phyloP scores from a whole-genome alignment of 2,113 vertebrate species.

The Myotis yumanensis region DNA sequence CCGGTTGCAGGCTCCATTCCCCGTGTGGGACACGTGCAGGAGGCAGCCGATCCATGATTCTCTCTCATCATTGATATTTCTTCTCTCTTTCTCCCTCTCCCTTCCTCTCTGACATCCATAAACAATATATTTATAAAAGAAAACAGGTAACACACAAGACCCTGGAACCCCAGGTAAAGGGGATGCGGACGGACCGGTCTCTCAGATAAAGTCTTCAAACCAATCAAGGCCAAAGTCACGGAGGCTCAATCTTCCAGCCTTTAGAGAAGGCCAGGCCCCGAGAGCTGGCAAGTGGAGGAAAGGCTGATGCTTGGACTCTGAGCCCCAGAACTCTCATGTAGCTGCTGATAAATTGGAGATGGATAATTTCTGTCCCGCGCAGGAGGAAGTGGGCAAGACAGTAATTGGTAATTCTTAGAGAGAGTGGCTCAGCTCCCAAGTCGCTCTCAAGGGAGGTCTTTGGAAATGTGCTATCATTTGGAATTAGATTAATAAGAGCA shows the following conservation, averaged over 20 bases:
- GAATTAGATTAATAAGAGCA: constrained; percentile 58
- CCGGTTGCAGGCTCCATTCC: no score
- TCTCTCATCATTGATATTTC: no score
- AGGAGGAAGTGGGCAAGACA: constrained; percentile 26
- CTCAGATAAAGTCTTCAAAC: constrained; percentile 34
- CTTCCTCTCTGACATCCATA: no score
- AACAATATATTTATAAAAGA: neutral
- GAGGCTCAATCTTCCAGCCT: neutral
- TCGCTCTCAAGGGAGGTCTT: constrained; percentile 42
- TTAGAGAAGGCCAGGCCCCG: neutral
- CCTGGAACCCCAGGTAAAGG: neutral
- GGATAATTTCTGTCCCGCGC: constrained; percentile 8
- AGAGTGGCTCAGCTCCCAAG: neutral
- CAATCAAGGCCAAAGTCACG: neutral
- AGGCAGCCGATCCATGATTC: no score
- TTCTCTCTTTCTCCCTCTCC: no score
- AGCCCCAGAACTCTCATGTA: neutral
- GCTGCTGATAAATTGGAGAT: constrained; percentile 39
- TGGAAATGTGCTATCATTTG: constrained; percentile 64
- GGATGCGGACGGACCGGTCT: neutral
- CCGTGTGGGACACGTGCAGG: no score
- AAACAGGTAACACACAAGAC: neutral
- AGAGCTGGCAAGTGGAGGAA: constrained; percentile 32
- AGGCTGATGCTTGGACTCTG: neutral
- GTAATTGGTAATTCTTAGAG: constrained; percentile 56